Conservation (phyloP, 1,140 invertebrate species). For the Patella vulgata region DNA sequence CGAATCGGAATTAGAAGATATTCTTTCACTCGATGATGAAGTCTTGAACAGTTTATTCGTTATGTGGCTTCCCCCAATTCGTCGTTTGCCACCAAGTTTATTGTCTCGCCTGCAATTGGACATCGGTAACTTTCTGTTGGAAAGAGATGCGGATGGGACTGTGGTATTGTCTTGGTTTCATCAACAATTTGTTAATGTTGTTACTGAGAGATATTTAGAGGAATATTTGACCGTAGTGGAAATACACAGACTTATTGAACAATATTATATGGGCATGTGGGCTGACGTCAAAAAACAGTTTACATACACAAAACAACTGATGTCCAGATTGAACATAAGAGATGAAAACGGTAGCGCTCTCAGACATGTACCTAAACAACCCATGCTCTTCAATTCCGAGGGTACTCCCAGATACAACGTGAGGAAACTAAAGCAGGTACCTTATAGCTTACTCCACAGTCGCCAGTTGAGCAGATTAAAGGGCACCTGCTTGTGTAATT, state of each 20-base stretch:
- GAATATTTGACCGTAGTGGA: constrained; percentile 92
- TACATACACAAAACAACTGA: constrained; percentile 93
- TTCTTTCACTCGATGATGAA: constrained; percentile 60
- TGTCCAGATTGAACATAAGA: constrained; percentile 37
- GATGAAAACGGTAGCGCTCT: constrained; percentile 92
- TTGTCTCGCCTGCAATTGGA: constrained; percentile 76
- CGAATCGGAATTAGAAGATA: constrained; percentile 58
- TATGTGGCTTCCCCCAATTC: constrained; percentile 33
- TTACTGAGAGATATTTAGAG: constrained; percentile 88
- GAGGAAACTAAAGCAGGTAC: constrained; percentile 50
- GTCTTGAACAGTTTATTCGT: constrained; percentile 45
- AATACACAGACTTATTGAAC: constrained; percentile 95
- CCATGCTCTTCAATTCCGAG: constrained; percentile 83
- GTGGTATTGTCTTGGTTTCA: constrained; percentile 53
- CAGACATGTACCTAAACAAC: constrained; percentile 92
- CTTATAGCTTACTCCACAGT: constrained; percentile 38
- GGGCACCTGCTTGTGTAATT: constrained; percentile 47
- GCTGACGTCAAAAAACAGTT: constrained; percentile 90
- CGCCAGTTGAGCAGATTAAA: constrained; percentile 37
- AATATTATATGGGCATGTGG: constrained; percentile 97
- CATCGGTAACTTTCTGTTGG: constrained; percentile 93
- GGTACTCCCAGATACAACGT: constrained; percentile 39
- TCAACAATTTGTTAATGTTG: constrained; percentile 60
- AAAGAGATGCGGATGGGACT: constrained; percentile 84
- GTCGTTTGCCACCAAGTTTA: constrained; percentile 47